phyloP scores from a whole-genome alignment of 2,797 vertebrate genomes.

The Etheostoma nigrum region DNA sequence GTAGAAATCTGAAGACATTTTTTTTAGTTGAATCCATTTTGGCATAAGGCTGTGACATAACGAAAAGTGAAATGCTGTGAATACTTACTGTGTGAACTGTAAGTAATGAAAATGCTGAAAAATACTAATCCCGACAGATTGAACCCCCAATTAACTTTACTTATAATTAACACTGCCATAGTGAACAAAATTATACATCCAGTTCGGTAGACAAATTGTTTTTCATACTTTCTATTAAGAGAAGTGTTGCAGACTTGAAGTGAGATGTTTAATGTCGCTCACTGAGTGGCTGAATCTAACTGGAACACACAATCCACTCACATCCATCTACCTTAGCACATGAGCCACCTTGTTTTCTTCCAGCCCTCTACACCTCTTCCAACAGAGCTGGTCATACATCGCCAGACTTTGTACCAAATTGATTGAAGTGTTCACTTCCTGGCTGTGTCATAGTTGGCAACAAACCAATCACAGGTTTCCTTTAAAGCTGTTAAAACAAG shows the following conservation, averaged over 20 bases:
- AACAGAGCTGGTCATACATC: not conserved
- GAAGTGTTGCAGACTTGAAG: too few relatives aligned
- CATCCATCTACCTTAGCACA: not conserved
- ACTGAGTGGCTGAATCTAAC: not conserved
- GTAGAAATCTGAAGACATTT: too few relatives aligned
- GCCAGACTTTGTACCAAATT: not conserved
- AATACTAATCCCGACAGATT: not conserved
- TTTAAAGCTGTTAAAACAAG: conserved; percentile 86
- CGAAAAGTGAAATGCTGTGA: too few relatives aligned
- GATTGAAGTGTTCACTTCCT: conserved; percentile 86
- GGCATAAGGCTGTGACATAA: too few relatives aligned
- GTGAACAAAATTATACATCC: conserved; percentile 1
- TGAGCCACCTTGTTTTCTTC: not conserved
- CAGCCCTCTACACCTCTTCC: not conserved
- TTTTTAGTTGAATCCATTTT: too few relatives aligned
- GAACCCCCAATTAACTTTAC: not conserved
- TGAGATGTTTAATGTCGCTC: not conserved
- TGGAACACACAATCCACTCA: not conserved
- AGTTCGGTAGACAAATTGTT: not conserved
- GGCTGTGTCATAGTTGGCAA: conserved; percentile 86
- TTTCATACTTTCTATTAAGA: not conserved
- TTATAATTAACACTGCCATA: not conserved
- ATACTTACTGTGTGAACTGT: too few relatives aligned
- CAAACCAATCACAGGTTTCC: conserved; percentile 95
- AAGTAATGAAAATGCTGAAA: not conserved